phyloP scores from a whole-genome alignment of 1,140 invertebrate species.

The Diuraphis noxia region DNA sequence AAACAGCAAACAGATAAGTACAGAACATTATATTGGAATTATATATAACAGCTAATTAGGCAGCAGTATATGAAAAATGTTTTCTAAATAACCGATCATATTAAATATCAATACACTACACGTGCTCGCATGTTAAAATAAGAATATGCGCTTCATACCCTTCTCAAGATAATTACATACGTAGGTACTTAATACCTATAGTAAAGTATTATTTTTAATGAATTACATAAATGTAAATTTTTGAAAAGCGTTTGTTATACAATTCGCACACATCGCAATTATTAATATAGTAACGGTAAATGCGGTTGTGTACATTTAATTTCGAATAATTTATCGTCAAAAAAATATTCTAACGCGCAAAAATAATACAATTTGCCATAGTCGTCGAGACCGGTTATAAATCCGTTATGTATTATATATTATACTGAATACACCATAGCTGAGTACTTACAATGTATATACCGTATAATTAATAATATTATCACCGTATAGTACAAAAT shows the following conservation, averaged over 20 bases:
- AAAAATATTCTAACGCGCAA: neutral
- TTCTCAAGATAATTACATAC: neutral
- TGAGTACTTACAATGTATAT: neutral
- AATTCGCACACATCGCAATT: neutral
- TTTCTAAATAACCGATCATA: neutral
- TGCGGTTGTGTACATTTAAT: neutral
- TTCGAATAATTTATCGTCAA: neutral
- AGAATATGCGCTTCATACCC: neutral
- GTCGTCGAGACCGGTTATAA: neutral
- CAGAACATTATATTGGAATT: neutral
- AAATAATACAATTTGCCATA: neutral
- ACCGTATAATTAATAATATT: neutral
- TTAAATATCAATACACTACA: neutral
- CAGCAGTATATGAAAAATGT: neutral
- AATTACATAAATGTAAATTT: neutral
- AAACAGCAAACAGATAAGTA: neutral
- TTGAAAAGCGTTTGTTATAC: neutral
- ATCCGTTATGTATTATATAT: neutral
- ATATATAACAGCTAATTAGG: neutral
- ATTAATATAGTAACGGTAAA: neutral
- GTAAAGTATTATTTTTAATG: neutral
- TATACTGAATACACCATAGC: neutral
- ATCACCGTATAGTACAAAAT: neutral
- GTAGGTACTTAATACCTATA: too few species aligned
- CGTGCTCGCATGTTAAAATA: neutral